Base-by-base conservation (phyloP, 2,113 vertebrate species). In the Catharus minimus region DNA sequence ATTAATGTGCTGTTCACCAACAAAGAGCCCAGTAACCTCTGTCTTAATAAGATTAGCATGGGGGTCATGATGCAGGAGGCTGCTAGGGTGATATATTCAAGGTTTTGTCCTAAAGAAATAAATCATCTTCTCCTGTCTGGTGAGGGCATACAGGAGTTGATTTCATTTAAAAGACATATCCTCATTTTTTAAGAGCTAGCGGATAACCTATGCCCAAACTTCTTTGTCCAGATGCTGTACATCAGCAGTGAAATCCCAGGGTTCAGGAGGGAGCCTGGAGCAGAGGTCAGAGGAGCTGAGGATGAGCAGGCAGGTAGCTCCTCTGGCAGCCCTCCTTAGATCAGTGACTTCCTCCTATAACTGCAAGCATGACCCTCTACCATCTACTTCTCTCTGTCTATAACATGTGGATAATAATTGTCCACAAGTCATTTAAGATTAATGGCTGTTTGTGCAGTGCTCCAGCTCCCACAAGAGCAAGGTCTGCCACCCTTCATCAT, bases 21-120 rank as follows among this genome's bases (percentile, higher is more conserved):
- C 78, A 97, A 95, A 97, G 82, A 96, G 55, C 79, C 88, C 39
- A 53, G 66, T 82, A 96, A 96, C 95, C 72, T 96, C 91, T 92
- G 20, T 93, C 67, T 96, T 97, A 97, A 94, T 93, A 97, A 94
- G 95, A 96, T 97, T 97, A 97, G 75, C 55, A 32, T 32, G 73
- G 66, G 28, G 96, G 88, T 96, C 91, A 91, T 73, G 73, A 90
- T 91, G 50, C 84, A 94, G 88, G 84, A 94, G 66, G n/a, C 90
- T 94, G n/a, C 79, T 82, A 56, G 78, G 86, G 64, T 90, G 85
- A 96, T 89, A 84, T 61, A 96, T 64, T 95, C 82, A 66, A 76
- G 73, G 50, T 93, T 96, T 95, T 96, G 57, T 96, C 95, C 58
- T 76, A 81, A 95, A 92, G 85, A 96, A 96, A 90, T 93, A 87